These are phyloP conservation scores for Eucriotettix oculatus DNA, from an alignment of 2,888 invertebrate genomes.

Conservation along the genomic window DNA sequence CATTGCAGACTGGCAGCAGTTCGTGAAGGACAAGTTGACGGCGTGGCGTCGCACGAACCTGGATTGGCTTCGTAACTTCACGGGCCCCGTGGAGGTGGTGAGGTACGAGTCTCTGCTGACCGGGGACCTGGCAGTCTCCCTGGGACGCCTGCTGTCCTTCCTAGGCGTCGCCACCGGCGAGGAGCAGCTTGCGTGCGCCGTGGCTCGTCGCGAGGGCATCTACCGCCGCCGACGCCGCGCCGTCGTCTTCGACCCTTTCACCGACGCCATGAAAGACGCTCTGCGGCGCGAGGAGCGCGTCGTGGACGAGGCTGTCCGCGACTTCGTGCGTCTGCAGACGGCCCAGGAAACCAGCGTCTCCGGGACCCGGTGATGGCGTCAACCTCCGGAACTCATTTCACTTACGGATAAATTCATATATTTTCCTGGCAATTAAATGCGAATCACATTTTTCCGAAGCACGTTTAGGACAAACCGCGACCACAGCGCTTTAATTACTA, in stretches of 20 bases:
- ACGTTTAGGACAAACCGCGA: too few species aligned
- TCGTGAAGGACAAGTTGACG: constrained; percentile 45
- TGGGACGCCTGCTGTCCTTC: constrained; percentile 41
- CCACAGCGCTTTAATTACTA: too few species aligned
- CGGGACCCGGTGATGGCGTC: too few species aligned
- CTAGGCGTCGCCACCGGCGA: constrained; percentile 25
- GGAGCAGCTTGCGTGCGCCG: constrained; percentile 36
- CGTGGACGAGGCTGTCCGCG: not conserved
- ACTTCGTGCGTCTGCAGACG: not conserved
- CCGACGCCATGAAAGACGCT: not conserved
- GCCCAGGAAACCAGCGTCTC: not conserved
- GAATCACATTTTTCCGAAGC: too few species aligned
- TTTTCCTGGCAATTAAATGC: too few species aligned
- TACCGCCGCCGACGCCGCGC: constrained; percentile 50
- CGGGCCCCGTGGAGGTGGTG: constrained; percentile 48
- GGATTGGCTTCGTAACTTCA: constrained; percentile 52
- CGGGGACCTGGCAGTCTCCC: constrained; percentile 36
- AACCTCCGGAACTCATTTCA: too few species aligned
- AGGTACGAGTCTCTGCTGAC: constrained; percentile 50
- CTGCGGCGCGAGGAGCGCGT: not conserved
- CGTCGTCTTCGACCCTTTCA: not conserved
- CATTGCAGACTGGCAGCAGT: constrained; percentile 48
- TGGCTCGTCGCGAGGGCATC: constrained; percentile 49
- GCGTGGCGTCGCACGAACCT: constrained; percentile 53
- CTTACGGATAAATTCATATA: too few species aligned